Percentiles rank a stretch among this genome's conserved stretches.
Conservation (phyloP, 2,113 vertebrate genomes). For the Coptodon bakossiorum region DNA sequence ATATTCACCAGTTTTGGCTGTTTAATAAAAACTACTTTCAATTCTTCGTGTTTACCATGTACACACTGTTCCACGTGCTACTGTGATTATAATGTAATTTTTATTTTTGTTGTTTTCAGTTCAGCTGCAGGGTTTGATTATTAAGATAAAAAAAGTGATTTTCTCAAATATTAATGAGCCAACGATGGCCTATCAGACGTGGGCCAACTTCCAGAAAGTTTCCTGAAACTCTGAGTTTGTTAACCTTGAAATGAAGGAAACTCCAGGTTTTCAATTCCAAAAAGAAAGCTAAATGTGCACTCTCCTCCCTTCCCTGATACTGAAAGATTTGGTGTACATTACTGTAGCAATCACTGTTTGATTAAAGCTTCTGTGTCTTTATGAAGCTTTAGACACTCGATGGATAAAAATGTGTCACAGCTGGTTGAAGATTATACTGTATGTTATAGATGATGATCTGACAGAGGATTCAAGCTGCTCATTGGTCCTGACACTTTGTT, state of each 20-base stretch:
- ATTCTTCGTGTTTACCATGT: neutral
- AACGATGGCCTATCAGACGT: neutral
- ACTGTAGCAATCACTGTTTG: neutral
- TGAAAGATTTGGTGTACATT: neutral
- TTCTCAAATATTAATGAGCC: neutral
- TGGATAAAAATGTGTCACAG: neutral
- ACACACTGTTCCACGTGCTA: neutral
- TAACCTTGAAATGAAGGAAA: neutral
- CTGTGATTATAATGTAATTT: rapidly evolving
- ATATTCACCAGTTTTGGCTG: neutral
- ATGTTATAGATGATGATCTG: no score
- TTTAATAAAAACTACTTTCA: neutral
- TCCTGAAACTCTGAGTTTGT: neutral
- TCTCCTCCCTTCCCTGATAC: neutral
- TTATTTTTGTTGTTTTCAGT: neutral
- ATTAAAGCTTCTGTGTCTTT: neutral
- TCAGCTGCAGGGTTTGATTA: neutral
- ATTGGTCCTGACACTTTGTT: neutral
- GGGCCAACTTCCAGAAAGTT: neutral
- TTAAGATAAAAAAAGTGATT: neutral
- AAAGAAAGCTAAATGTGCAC: neutral
- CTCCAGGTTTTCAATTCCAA: neutral
- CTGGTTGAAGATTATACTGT: neutral
- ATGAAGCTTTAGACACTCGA: neutral
- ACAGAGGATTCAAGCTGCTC: neutral